These are phyloP conservation scores for Trinectes maculatus DNA, from an alignment of 2,113 vertebrate genomes.

Conservation along the genomic window DNA sequence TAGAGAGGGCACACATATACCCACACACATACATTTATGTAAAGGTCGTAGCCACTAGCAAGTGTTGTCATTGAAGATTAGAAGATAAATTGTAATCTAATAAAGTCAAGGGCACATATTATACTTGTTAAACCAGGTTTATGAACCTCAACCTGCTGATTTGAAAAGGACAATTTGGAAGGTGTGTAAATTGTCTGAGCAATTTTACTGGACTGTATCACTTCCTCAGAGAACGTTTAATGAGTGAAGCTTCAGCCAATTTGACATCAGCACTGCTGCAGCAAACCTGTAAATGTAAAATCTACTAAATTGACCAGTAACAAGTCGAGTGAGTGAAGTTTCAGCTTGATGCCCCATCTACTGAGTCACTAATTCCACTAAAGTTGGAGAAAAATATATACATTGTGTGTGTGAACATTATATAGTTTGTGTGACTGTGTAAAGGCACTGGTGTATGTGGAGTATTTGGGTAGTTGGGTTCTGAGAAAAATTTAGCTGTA, in stretches of 20 bases:
- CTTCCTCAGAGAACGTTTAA: constrained; percentile 1
- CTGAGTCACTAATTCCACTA: constrained; percentile 41
- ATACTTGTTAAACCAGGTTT: neutral
- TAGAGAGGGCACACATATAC: constrained; percentile 7
- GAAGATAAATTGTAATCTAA: constrained; percentile 2
- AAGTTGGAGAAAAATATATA: neutral
- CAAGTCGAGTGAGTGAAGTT: constrained; percentile 12
- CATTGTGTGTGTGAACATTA: neutral
- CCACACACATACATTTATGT: neutral
- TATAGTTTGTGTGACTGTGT: neutral
- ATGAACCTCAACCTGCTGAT: neutral
- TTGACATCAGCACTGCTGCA: neutral
- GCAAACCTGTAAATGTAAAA: constrained; percentile 58
- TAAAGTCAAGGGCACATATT: constrained; percentile 15
- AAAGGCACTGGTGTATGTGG: neutral
- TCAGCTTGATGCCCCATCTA: constrained; percentile 22
- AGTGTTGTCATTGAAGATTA: constrained; percentile 31
- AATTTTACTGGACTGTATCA: neutral
- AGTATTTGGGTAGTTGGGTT: constrained; percentile 8
- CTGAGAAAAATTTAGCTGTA: constrained; percentile 8
- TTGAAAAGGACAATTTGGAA: neutral
- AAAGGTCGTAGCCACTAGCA: constrained; percentile 1
- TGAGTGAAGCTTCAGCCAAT: no score
- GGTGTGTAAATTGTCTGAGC: neutral
- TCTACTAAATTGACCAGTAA: constrained; percentile 42